These are phyloP conservation scores for Polydrusus pterygomalis DNA, from an alignment of 2,888 invertebrate species.

Conservation along the genomic window DNA sequence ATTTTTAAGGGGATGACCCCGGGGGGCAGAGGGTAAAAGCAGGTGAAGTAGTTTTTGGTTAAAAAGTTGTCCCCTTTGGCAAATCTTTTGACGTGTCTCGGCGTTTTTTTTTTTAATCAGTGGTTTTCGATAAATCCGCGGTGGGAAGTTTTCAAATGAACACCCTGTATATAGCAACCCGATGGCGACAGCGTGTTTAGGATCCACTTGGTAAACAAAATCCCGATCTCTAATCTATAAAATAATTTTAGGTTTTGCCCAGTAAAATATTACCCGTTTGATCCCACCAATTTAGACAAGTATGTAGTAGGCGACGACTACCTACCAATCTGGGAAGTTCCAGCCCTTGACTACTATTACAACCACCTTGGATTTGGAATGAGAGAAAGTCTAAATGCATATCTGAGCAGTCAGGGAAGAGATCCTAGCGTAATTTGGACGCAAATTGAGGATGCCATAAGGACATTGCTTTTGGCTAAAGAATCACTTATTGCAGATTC, in stretches of 20 bases:
- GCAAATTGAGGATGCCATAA: conserved; percentile 86
- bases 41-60: too few species aligned
- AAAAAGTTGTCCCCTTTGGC: too few species aligned
- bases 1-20: too few species aligned
- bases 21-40: too few species aligned
- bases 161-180: too few species aligned
- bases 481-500: conserved; percentile 81
- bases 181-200: too few species aligned
- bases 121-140: too few species aligned
- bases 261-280: conserved; percentile 92
- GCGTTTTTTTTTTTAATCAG: too few species aligned
- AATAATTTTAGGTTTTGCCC: conserved; percentile 84
- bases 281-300: conserved; percentile 85
- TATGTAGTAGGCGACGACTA: conserved; percentile 97
- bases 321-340: conserved; percentile 94
- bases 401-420: conserved; percentile 79
- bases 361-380: conserved; percentile 84
- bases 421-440: conserved; percentile 86
- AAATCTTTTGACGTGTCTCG: too few species aligned
- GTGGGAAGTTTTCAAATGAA: too few species aligned
- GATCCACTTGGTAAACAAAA: too few species aligned
- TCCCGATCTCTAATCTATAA: too few species aligned
- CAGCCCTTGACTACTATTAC: conserved; percentile 83
- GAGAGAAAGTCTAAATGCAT: conserved; percentile 90
- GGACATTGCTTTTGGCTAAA: conserved; percentile 80